phyloP scores from a whole-genome alignment of 2,797 vertebrate species.

The Acrossocheilus fasciatus region DNA sequence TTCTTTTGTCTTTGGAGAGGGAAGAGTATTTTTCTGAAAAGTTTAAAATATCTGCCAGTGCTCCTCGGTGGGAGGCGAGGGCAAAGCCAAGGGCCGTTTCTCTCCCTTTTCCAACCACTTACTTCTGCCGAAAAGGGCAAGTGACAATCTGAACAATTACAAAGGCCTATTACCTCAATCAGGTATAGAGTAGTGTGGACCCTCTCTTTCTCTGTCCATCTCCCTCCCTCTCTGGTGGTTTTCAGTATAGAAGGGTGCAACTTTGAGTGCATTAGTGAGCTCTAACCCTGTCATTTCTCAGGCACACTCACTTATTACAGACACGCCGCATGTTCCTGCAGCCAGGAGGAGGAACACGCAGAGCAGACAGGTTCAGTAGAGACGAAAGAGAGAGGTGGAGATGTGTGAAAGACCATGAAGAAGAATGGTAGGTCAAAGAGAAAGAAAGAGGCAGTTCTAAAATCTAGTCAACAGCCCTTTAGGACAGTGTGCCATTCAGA shows the following conservation, averaged over 20 bases:
- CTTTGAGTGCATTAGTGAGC: conserved; percentile 62
- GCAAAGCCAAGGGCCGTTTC: conserved; percentile 34
- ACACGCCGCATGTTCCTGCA: conserved; percentile 33
- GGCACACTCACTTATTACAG: conserved; percentile 50
- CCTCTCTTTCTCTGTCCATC: conserved; percentile 33
- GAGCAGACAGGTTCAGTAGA: conserved; percentile 16
- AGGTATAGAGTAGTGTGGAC: conserved; percentile 49
- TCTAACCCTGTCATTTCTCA: conserved; percentile 60
- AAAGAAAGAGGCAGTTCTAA: not conserved
- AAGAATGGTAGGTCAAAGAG: not conserved
- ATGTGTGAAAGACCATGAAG: conserved; percentile 24
- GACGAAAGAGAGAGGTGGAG: conserved; percentile 19
- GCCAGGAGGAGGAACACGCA: conserved; percentile 28
- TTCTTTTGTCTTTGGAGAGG: conserved; percentile 51
- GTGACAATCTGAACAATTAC: conserved; percentile 84
- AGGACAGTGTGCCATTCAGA: not conserved
- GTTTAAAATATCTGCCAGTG: conserved; percentile 51
- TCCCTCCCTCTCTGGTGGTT: conserved; percentile 43
- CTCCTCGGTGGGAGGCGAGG: conserved; percentile 38
- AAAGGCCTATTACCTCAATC: conserved; percentile 76
- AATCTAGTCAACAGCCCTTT: not conserved
- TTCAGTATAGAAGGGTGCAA: conserved; percentile 39
- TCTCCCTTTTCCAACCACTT: conserved; percentile 54
- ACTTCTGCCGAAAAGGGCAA: conserved; percentile 78
- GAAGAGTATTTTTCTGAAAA: conserved; percentile 49